phyloP scores from a whole-genome alignment of 2,888 invertebrate genomes.

The Gortyna flavago region DNA sequence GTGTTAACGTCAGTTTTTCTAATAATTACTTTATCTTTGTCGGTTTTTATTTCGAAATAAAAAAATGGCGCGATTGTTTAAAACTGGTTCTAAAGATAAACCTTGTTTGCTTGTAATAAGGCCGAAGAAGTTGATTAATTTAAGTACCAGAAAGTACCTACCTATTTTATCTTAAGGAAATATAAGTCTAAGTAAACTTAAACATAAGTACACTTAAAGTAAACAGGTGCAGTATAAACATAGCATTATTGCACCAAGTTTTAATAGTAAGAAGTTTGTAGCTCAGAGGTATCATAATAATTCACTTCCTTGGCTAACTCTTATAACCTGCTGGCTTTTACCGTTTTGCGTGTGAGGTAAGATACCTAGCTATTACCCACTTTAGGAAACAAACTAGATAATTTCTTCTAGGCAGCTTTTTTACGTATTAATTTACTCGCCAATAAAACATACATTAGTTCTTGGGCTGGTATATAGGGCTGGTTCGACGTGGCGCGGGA shows the following conservation, averaged over 20 bases:
- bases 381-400: slow-evolving; percentile 15
- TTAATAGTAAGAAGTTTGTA: slow-evolving; percentile 52
- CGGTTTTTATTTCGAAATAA: no score
- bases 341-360: slow-evolving; percentile 34
- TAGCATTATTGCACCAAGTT: slow-evolving; percentile 50
- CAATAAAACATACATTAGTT: not conserved
- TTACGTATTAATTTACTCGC: no score
- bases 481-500: no score
- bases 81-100: no score
- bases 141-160: not conserved
- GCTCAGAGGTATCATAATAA: slow-evolving; percentile 53
- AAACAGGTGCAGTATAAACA: slow-evolving; percentile 52
- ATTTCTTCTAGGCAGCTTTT: not conserved
- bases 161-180: not conserved
- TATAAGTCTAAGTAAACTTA: slow-evolving; percentile 2
- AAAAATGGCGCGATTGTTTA: no score
- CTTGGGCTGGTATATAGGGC: no score
- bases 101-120: no score
- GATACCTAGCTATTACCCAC: slow-evolving; percentile 16
- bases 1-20: no score
- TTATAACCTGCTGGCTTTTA: slow-evolving; percentile 45
- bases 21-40: no score
- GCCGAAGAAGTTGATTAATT: not conserved
- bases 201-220: slow-evolving; percentile 41
- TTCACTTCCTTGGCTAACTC: slow-evolving; percentile 50